phyloP scores from a whole-genome alignment of 1,140 invertebrate species.

The Bicyclus anynana region DNA sequence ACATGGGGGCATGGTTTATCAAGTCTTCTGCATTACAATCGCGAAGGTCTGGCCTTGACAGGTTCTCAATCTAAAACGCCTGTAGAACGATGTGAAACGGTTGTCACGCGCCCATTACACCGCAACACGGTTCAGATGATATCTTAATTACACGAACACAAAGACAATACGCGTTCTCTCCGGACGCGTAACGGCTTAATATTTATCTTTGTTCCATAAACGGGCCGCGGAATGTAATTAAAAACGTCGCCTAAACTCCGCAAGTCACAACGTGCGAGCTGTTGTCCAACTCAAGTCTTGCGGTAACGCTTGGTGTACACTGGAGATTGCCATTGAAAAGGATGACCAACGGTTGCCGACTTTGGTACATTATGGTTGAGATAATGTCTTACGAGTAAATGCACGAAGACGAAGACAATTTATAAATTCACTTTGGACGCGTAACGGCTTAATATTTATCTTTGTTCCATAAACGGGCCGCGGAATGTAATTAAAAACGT shows the following conservation, averaged over 20 bases:
- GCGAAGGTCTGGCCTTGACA: too few species aligned
- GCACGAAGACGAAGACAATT: conserved; percentile 23
- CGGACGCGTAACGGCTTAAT: conserved; percentile 23
- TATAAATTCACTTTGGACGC: conserved; percentile 20
- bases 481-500: conserved; percentile 30
- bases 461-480: conserved; percentile 23
- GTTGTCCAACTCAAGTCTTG: conserved; percentile 10
- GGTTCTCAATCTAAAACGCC: too few species aligned
- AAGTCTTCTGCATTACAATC: too few species aligned
- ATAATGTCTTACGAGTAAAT: too few species aligned
- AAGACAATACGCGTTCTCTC: conserved; percentile 26
- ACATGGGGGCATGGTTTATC: too few species aligned
- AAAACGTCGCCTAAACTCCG: conserved; percentile 23
- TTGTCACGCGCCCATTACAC: conserved; percentile 19
- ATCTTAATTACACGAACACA: conserved; percentile 26
- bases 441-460: conserved; percentile 27
- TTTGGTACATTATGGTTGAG: too few species aligned
- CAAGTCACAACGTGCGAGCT: conserved; percentile 19
- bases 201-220: conserved; percentile 26
- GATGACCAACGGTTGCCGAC: too few species aligned
- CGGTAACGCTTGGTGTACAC: conserved; percentile 12
- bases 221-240: conserved; percentile 28
- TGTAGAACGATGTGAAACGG: conserved; percentile 6
- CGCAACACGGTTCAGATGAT: conserved; percentile 16
- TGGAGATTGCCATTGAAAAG: not conserved